Base-by-base conservation (phyloP, 2,888 invertebrate genomes). In the Scotopteryx bipunctaria region DNA sequence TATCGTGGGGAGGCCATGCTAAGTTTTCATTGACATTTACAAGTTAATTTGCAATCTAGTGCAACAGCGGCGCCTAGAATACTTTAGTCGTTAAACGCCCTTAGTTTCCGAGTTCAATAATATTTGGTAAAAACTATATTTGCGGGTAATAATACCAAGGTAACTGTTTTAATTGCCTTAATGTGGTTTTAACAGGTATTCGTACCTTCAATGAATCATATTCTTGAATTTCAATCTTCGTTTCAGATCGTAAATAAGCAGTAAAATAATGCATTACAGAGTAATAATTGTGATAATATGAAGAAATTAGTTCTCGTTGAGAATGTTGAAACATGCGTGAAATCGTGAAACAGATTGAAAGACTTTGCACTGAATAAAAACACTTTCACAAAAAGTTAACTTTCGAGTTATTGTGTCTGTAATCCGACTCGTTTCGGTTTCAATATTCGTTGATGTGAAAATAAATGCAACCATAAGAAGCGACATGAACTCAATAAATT, bases 11-110 rank as follows among this genome's bases (percentile, higher is more conserved):
- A 45, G 51, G 57, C 5, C 15, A 54, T 45, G 45, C 40, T 59
- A 48, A 51, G 57, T 59, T 59, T 59, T 58, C 51, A 62, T 59
- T 63, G 63, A 61, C 51, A 51, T 42, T 11, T 45, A 66, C 58
- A 55, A 56, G 51, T 58, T 66, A 61, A 73, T 73, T 71, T 67
- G 47, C 36, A 16, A 46, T 37, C 31, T 27, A 27, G 45, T 38
- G 32, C 4, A 35, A 40, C 16, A 29, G 21, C 9, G 40, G 31
- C 51, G 44, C 51, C 40, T 9, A 19, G 19, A 11, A 11, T n/a
- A n/a, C n/a, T n/a, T n/a, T n/a, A n/a, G n/a, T n/a, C n/a, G n/a
- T n/a, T n/a, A n/a, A n/a, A n/a, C n/a, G n/a, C n/a, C n/a, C n/a
- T n/a, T n/a, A n/a, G n/a, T n/a, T n/a, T n/a, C n/a, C n/a, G n/a